phyloP scores from a whole-genome alignment of 2,888 invertebrate species.

The Lasioglossum leucozonium region DNA sequence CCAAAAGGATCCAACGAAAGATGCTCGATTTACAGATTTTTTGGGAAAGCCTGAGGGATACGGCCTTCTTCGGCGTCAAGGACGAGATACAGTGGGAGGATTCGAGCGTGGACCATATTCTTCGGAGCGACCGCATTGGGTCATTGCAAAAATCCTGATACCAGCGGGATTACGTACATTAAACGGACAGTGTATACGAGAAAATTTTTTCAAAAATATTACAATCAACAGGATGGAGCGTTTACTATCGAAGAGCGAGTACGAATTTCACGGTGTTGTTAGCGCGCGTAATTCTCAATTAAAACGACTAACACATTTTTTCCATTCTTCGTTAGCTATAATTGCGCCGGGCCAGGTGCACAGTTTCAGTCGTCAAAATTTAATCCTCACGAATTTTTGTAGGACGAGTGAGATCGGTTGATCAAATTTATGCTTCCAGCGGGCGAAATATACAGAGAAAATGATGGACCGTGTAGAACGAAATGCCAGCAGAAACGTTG shows the following conservation, averaged over 20 bases:
- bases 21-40: neutral
- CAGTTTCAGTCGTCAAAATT: neutral
- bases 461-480: neutral
- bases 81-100: no score
- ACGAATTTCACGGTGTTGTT: neutral
- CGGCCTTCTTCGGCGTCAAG: neutral
- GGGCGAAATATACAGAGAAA: neutral
- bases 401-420: neutral
- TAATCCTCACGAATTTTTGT: neutral
- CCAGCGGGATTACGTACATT: no score
- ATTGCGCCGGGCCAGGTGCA: neutral
- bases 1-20: neutral
- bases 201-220: no score
- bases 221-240: no score
- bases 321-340: constrained; percentile 1
- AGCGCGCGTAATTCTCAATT: neutral
- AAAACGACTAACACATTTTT: neutral
- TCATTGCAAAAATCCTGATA: no score
- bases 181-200: no score
- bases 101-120: no score
- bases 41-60: neutral
- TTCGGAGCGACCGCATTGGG: no score
- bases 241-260: neutral
- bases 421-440: neutral
- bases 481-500: neutral